A percentile compares a stretch with the other conserved stretches of the same genome.
These are phyloP conservation scores for Mercenaria mercenaria DNA, from an alignment of 1,140 invertebrate species.

Conservation along the genomic window DNA sequence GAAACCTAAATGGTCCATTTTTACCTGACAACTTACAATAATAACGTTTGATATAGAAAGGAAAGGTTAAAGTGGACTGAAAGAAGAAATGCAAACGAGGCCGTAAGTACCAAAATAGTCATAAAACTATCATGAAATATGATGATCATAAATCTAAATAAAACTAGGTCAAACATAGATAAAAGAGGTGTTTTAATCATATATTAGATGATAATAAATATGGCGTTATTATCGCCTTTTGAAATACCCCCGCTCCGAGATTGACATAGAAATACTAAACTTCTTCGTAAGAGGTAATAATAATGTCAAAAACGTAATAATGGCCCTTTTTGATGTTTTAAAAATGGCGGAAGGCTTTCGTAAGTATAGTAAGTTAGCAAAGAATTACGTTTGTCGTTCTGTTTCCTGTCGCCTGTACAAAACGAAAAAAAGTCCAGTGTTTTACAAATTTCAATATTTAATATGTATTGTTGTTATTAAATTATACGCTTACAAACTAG, in stretches of 20 bases:
- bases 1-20: too few species aligned
- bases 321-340: not conserved
- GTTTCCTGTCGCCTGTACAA: too few species aligned
- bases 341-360: not conserved
- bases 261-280: not conserved
- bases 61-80: not conserved
- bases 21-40: too few species aligned
- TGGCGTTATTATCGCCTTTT: not conserved
- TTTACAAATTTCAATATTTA: too few species aligned
- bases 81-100: not conserved
- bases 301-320: slow-evolving; percentile 1
- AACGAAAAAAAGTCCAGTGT: too few species aligned
- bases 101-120: not conserved
- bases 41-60: too few species aligned
- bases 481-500: too few species aligned
- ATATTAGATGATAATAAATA: not conserved
- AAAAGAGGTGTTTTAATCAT: not conserved
- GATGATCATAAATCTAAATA: not conserved
- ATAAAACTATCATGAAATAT: not conserved
- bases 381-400: too few species aligned
- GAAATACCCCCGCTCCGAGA: not conserved
- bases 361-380: too few species aligned
- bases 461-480: too few species aligned
- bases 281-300: not conserved
- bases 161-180: not conserved